Evolutionary conservation across 2,797 vertebrate genomes (phyloP).

Genomic region (Pseudopleuronectes americanus): DNA sequence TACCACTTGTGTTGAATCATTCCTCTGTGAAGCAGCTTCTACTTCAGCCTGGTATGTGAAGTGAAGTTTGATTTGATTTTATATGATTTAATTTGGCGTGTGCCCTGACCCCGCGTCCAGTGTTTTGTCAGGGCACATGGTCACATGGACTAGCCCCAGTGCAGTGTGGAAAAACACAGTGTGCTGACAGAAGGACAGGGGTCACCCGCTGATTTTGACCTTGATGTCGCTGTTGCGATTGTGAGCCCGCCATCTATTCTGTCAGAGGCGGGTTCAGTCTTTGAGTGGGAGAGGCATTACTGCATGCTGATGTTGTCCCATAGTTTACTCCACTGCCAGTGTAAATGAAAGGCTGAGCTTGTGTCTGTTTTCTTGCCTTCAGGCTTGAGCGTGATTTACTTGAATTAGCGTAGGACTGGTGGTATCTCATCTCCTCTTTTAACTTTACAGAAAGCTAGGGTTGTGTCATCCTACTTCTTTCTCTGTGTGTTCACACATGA

Average conservation of each 20-base stretch:
- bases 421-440: slow-evolving; percentile 24
- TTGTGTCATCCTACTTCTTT: slow-evolving; percentile 22
- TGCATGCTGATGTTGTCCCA: slow-evolving; percentile 49
- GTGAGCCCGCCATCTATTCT: slow-evolving; percentile 18
- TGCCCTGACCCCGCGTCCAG: slow-evolving; percentile 2
- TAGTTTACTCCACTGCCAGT: slow-evolving; percentile 22
- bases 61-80: slow-evolving; percentile 9
- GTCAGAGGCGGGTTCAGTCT: slow-evolving; percentile 14
- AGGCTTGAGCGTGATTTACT: slow-evolving; percentile 40
- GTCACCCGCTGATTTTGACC: slow-evolving; percentile 63
- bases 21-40: slow-evolving; percentile 3
- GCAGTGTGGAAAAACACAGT: slow-evolving; percentile 52
- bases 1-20: background rate
- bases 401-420: slow-evolving; percentile 24
- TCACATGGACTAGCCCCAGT: slow-evolving; percentile 34
- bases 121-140: slow-evolving; percentile 25
- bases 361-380: slow-evolving; percentile 50
- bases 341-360: slow-evolving; percentile 48
- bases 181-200: slow-evolving; percentile 58
- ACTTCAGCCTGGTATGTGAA: background rate
- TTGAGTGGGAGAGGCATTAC: slow-evolving; percentile 40
- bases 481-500: slow-evolving; percentile 48
- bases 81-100: slow-evolving; percentile 3
- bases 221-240: slow-evolving; percentile 41
- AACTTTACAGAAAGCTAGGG: slow-evolving; percentile 30